Percentiles rank a stretch among this genome's conserved stretches.
phyloP scores from a whole-genome alignment of 2,888 invertebrate species.

The Cecidostiba fungosa region DNA sequence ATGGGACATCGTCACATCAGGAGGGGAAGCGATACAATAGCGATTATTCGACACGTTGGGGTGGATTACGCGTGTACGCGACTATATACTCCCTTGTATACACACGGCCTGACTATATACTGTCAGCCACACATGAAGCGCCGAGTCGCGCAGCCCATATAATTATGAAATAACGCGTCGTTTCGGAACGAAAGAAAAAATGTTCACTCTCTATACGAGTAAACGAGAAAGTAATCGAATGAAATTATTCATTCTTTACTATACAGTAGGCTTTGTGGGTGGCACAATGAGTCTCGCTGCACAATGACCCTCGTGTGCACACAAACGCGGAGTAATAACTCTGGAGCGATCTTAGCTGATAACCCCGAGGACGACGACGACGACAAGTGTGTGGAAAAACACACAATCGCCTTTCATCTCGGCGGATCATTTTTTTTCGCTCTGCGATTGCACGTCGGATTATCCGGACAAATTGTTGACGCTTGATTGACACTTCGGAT shows the following conservation, averaged over 20 bases:
- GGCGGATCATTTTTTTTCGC: conserved; percentile 37
- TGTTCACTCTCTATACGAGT: neutral
- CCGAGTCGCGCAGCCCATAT: neutral
- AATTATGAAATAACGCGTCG: neutral
- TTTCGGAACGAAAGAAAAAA: neutral
- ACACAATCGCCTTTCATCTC: conserved; percentile 55
- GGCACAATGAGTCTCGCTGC: conserved; percentile 71
- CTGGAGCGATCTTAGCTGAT: conserved; percentile 58
- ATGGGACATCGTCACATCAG: conserved; percentile 43
- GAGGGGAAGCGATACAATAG: conserved; percentile 73
- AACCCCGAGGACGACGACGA: conserved; percentile 2
- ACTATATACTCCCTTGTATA: conserved; percentile 61
- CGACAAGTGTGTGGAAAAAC: conserved; percentile 42
- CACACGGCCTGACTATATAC: conserved; percentile 21
- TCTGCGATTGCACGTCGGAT: neutral
- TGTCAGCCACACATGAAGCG: conserved; percentile 31
- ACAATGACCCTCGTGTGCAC: conserved; percentile 74
- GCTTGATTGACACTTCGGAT: neutral
- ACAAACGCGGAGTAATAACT: conserved; percentile 73
- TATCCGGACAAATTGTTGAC: conserved; percentile 3
- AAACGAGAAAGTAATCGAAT: conserved; percentile 2
- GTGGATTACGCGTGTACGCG: conserved; percentile 75
- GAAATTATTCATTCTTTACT: conserved; percentile 6
- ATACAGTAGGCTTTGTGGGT: conserved; percentile 71
- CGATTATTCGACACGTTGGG: conserved; percentile 75